Percentiles rank a stretch among this genome's conserved stretches.
Conservation (phyloP, 2,888 invertebrate genomes). For the Perdita meconis region DNA sequence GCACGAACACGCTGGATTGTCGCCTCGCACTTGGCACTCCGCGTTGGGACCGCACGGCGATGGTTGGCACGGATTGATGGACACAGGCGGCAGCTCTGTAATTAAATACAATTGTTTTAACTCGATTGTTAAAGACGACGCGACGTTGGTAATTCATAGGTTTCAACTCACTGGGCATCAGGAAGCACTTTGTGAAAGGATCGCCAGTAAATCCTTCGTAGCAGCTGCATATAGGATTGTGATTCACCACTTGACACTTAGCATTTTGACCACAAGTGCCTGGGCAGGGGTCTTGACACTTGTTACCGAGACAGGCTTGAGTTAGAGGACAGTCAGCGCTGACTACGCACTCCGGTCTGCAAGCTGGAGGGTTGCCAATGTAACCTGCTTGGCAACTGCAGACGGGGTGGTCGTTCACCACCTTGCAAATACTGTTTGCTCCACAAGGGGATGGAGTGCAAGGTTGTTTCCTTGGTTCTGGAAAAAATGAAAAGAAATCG, state of each 20-base stretch:
- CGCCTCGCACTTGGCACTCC: constrained; percentile 85
- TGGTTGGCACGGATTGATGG: constrained; percentile 85
- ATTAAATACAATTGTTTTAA: not conserved
- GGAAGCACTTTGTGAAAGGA: constrained; percentile 88
- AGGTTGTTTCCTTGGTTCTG: constrained; percentile 80
- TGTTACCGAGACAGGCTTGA: constrained; percentile 91
- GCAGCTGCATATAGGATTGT: constrained; percentile 93
- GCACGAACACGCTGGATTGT: constrained; percentile 86
- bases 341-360: constrained; percentile 92
- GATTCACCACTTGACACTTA: constrained; percentile 91
- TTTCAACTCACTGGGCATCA: constrained; percentile 86
- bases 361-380: constrained; percentile 91
- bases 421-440: constrained; percentile 90
- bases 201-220: constrained; percentile 90
- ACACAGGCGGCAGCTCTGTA: constrained; percentile 64
- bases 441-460: constrained; percentile 92
- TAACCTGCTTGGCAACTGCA: constrained; percentile 90
- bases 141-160: no score
- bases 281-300: constrained; percentile 92
- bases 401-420: constrained; percentile 88
- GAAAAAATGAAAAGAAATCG: not conserved
- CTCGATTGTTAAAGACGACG: no score
- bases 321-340: constrained; percentile 91
- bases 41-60: constrained; percentile 86
- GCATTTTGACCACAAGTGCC: constrained; percentile 92